Percentiles rank a stretch among this genome's conserved stretches.
Conservation (phyloP, 2,888 invertebrate species). For the Thereva nobilitata region DNA sequence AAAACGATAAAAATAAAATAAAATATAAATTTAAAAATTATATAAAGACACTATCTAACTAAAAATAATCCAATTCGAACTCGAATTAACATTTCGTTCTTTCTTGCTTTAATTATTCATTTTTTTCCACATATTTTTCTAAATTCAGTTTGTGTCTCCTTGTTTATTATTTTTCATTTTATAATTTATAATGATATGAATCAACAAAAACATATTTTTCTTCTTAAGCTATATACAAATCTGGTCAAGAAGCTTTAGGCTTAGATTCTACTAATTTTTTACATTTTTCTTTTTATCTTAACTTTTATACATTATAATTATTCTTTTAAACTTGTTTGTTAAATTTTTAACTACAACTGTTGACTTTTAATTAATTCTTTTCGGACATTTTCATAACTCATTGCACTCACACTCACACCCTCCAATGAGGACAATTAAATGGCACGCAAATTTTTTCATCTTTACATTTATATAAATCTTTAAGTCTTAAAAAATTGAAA, state of each 20-base stretch:
- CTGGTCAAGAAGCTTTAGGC: slow-evolving; percentile 38
- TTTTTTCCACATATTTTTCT: not conserved
- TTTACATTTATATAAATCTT: slow-evolving; percentile 18
- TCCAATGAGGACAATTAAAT: slow-evolving; percentile 19
- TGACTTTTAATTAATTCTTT: slow-evolving; percentile 10
- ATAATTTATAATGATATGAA: slow-evolving; percentile 32
- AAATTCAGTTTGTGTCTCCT: slow-evolving; percentile 1
- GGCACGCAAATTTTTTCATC: slow-evolving; percentile 29
- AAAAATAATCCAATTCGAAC: slow-evolving; percentile 4
- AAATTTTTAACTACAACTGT: slow-evolving; percentile 16
- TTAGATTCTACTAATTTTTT: slow-evolving; percentile 23
- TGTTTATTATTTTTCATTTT: slow-evolving; percentile 20
- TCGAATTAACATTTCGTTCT: slow-evolving; percentile 11
- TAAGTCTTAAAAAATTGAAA: slow-evolving; percentile 42
- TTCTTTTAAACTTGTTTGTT: slow-evolving; percentile 15
- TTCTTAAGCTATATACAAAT: slow-evolving; percentile 36
- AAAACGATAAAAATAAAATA: slow-evolving; percentile 20
- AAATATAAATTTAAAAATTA: slow-evolving; percentile 22
- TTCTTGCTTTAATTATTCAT: not conserved
- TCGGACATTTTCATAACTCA: slow-evolving; percentile 7
- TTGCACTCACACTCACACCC: slow-evolving; percentile 16
- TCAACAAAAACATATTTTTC: slow-evolving; percentile 24
- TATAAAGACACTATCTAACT: slow-evolving; percentile 22
- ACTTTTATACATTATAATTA: slow-evolving; percentile 21
- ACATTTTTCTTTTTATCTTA: slow-evolving; percentile 9